A percentile compares a stretch with the other conserved stretches of the same genome.
These are phyloP conservation scores for Tetragnatha versicolor DNA, from an alignment of 1,140 invertebrate species.

Conservation along the genomic window DNA sequence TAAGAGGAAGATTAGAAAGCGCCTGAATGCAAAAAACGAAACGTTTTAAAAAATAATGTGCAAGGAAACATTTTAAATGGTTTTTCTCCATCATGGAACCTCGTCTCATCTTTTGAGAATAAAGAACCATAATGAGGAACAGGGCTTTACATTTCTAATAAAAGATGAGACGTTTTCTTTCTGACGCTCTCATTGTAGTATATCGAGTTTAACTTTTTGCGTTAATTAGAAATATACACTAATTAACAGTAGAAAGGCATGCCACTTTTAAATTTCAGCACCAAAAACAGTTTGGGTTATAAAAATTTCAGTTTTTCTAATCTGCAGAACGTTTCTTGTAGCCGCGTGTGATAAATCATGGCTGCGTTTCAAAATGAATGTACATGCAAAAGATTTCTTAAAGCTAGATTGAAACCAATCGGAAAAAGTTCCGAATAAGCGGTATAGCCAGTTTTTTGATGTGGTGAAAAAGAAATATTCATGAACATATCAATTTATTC, in stretches of 20 bases:
- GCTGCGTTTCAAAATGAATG: too few species aligned
- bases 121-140: conserved; percentile 4
- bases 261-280: too few species aligned
- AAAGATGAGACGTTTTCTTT: conserved; percentile 4
- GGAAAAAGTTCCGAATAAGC: too few species aligned
- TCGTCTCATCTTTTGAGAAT: conserved; percentile 24
- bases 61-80: conserved; percentile 32
- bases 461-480: too few species aligned
- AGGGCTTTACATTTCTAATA: conserved; percentile 10
- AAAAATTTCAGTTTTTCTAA: too few species aligned
- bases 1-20: conserved; percentile 33
- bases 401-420: too few species aligned
- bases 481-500: too few species aligned
- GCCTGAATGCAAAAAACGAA: not conserved
- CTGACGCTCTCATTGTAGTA: not conserved
- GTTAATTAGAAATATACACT: conserved; percentile 14
- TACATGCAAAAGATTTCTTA: too few species aligned
- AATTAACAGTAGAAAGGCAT: not conserved
- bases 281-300: too few species aligned
- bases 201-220: not conserved
- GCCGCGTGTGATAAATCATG: too few species aligned
- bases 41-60: not conserved
- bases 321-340: too few species aligned
- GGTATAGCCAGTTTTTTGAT: too few species aligned
- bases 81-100: conserved; percentile 9